phyloP scores from a whole-genome alignment of 1,140 invertebrate genomes.

The Campoletis sonorensis region DNA sequence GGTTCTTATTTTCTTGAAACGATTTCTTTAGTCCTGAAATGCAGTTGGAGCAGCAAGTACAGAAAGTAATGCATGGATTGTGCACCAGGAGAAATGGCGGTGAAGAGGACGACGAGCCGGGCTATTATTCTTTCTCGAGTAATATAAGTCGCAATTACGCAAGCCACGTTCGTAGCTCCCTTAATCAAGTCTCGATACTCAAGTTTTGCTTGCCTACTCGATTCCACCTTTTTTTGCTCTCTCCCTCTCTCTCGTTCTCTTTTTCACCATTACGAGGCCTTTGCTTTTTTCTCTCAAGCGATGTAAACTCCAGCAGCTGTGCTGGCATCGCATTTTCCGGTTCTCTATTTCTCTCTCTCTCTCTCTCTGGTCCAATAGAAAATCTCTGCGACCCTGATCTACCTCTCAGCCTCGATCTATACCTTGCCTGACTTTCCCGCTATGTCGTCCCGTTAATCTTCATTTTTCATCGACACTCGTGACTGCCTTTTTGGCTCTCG shows the following conservation, averaged over 20 bases:
- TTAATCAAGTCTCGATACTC: constrained; percentile 44
- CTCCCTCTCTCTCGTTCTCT: not conserved
- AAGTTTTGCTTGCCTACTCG: constrained; percentile 16
- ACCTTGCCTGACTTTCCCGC: not conserved
- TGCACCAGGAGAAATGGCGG: not conserved
- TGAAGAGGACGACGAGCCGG: not conserved
- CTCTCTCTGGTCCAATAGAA: constrained; percentile 24
- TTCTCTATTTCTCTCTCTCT: constrained; percentile 6
- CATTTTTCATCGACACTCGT: constrained; percentile 30
- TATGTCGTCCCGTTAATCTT: constrained; percentile 39
- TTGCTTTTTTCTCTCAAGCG: not conserved
- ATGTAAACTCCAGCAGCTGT: constrained; percentile 16
- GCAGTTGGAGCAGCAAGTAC: not conserved
- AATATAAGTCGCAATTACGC: constrained; percentile 46
- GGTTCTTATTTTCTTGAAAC: not conserved
- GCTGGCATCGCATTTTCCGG: constrained; percentile 5
- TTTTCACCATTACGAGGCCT: not conserved
- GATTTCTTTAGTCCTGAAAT: constrained; percentile 1
- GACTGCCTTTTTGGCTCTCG: not conserved
- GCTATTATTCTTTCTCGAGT: constrained; percentile 46
- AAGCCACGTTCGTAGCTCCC: constrained; percentile 39
- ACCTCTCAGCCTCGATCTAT: constrained; percentile 2
- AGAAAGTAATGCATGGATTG: not conserved
- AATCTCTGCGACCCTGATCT: constrained; percentile 15
- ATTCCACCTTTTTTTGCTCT: not conserved